phyloP scores from a whole-genome alignment of 2,113 vertebrate genomes.

The Chauna torquata region DNA sequence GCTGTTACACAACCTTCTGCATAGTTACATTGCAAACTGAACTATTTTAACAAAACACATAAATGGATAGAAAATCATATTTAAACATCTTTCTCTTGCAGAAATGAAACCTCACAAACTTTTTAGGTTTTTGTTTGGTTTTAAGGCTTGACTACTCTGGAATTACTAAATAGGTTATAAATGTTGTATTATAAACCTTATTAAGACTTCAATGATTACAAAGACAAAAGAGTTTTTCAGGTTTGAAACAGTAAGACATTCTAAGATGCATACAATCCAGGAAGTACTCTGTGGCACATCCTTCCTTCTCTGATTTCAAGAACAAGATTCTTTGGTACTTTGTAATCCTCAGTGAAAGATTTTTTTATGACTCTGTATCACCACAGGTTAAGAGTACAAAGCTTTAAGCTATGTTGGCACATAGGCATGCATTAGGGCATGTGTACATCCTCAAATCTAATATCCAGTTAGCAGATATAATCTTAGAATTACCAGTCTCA shows the following conservation, averaged over 20 bases:
- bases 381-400: background rate
- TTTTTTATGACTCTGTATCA: background rate
- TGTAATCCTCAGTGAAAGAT: background rate
- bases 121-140: background rate
- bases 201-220: background rate
- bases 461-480: background rate
- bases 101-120: background rate
- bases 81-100: background rate
- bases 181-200: background rate
- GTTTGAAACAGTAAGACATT: background rate
- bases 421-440: rapidly evolving
- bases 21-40: background rate
- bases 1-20: background rate
- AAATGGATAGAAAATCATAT: background rate
- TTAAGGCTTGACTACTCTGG: background rate
- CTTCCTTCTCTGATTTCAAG: background rate
- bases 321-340: background rate
- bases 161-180: background rate
- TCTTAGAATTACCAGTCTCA: background rate
- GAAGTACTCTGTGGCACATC: background rate
- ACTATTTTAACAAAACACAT: background rate
- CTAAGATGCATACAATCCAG: background rate
- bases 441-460: background rate
- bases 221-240: background rate
- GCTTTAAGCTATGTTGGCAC: background rate